Evolutionary conservation across 2,888 invertebrate species (phyloP).

Genomic region (Melanostoma mellinum): DNA sequence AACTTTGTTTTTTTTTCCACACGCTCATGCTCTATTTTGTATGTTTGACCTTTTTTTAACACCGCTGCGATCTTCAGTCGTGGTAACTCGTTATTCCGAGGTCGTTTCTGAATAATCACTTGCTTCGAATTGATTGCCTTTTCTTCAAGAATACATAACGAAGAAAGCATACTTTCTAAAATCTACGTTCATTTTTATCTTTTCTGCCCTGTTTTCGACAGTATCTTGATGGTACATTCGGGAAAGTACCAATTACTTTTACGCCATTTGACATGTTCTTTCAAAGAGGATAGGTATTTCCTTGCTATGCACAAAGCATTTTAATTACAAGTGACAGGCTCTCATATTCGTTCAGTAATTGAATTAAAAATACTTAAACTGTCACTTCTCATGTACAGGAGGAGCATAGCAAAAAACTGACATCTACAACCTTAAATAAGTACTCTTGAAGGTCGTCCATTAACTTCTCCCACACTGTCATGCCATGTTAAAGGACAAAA

Average conservation of each 20-base stretch:
- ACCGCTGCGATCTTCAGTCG: no score
- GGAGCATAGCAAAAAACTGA: slow-evolving; percentile 6
- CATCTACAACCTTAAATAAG: slow-evolving; percentile 4
- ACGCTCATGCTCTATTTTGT: no score
- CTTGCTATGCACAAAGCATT: neutral
- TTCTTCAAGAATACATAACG: no score
- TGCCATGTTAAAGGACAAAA: slow-evolving; percentile 5
- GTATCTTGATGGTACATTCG: no score
- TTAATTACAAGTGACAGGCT: slow-evolving; percentile 61
- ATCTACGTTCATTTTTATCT: no score
- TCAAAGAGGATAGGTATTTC: slow-evolving; percentile 11
- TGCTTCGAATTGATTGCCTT: no score
- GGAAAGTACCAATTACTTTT: neutral
- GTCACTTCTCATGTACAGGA: slow-evolving; percentile 55
- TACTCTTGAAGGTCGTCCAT: slow-evolving; percentile 14
- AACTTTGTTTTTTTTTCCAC: no score
- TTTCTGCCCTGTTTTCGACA: no score
- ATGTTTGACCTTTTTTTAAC: no score
- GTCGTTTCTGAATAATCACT: no score
- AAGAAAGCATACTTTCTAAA: no score
- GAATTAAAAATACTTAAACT: slow-evolving; percentile 65
- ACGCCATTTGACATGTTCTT: slow-evolving; percentile 17
- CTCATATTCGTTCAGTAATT: slow-evolving; percentile 51
- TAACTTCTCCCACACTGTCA: neutral
- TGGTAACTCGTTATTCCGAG: no score